These are phyloP conservation scores for Heterodera filipjevi DNA, from an alignment of 2,888 invertebrate species.

Conservation along the genomic window DNA sequence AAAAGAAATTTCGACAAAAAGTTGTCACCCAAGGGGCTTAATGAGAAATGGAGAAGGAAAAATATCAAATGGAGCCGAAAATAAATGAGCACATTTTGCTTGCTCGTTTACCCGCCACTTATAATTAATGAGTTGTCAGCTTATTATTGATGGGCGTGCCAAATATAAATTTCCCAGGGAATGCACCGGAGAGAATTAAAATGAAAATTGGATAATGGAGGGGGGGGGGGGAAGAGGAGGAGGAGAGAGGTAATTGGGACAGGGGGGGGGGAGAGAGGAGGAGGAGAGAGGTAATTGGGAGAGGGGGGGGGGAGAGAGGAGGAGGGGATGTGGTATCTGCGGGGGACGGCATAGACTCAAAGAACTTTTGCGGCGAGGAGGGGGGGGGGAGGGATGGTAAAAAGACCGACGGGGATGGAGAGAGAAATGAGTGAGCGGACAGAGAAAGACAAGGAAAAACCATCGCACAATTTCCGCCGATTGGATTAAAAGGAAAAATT, in stretches of 20 bases:
- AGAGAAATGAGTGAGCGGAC: no score
- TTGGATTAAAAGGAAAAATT: no score
- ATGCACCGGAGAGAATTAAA: not conserved
- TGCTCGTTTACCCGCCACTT: no score
- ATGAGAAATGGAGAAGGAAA: no score
- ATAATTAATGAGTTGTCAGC: not conserved
- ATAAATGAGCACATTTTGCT: no score
- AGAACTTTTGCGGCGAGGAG: not conserved
- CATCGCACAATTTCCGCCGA: no score
- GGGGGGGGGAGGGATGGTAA: not conserved
- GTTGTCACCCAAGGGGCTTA: no score
- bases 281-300: not conserved
- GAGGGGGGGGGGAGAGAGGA: no score
- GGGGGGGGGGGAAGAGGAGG: not conserved
- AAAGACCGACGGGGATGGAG: no score
- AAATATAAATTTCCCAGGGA: not conserved
- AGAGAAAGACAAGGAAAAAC: no score
- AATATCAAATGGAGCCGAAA: no score
- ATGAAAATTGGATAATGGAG: not conserved
- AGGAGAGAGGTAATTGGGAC: not conserved
- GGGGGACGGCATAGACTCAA: not conserved
- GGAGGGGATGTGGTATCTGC: not conserved
- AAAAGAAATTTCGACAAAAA: no score
- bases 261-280: not conserved
- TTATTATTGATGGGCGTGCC: not conserved